Evolutionary conservation across 2,888 invertebrate genomes (phyloP).

Genomic region (Rhagonycha fulva): DNA sequence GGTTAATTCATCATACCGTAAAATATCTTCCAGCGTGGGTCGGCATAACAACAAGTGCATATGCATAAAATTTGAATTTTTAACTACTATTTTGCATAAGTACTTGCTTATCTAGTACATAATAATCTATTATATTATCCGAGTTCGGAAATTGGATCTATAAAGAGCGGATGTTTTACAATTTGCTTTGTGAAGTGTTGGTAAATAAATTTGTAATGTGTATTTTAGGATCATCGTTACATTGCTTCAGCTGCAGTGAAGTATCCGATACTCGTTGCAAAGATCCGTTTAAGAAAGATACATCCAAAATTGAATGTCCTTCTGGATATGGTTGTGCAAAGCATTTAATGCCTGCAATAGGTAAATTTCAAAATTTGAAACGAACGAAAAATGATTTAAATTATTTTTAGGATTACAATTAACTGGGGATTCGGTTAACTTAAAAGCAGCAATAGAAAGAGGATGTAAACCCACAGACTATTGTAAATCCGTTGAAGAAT

Average conservation of each 20-base stretch:
- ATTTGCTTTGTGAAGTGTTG: neutral
- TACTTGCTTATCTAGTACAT: neutral
- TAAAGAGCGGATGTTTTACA: no score
- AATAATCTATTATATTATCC: neutral
- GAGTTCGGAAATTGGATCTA: no score
- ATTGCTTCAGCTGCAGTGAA: constrained; percentile 15
- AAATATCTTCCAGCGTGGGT: no score
- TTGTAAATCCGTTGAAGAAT: neutral
- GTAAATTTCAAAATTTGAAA: neutral
- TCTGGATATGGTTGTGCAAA: neutral
- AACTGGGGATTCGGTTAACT: neutral
- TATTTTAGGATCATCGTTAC: constrained; percentile 4
- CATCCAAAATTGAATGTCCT: neutral
- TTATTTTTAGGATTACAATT: neutral
- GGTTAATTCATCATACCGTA: no score
- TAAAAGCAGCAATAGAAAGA: neutral
- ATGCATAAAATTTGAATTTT: neutral
- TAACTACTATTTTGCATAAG: neutral
- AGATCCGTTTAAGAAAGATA: neutral
- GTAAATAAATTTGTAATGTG: neutral
- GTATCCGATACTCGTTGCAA: neutral
- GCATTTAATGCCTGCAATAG: constrained; percentile 6
- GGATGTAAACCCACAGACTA: neutral
- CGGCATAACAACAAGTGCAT: neutral
- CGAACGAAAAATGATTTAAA: neutral